These are phyloP conservation scores for Epinotia bilunana DNA, from an alignment of 2,888 invertebrate species.

Conservation along the genomic window DNA sequence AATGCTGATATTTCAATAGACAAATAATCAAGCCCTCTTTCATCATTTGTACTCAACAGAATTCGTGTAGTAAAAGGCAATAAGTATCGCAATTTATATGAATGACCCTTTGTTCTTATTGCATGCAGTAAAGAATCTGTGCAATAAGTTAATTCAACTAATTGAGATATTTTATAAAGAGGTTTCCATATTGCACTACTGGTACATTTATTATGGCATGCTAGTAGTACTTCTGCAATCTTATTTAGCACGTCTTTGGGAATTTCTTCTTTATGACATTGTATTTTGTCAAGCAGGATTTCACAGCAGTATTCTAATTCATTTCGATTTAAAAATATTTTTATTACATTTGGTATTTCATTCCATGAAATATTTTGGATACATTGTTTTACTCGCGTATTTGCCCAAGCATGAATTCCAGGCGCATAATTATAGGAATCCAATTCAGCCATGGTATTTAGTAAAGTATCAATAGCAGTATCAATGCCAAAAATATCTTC, in stretches of 20 bases:
- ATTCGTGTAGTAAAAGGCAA: slow-evolving; percentile 67
- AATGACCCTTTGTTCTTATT: slow-evolving; percentile 50
- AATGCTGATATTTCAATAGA: slow-evolving; percentile 60
- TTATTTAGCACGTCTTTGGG: slow-evolving; percentile 52
- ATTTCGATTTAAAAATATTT: slow-evolving; percentile 55
- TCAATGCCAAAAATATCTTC: slow-evolving; percentile 55
- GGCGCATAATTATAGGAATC: slow-evolving; percentile 55
- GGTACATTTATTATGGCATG: slow-evolving; percentile 54
- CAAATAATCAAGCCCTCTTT: slow-evolving; percentile 52
- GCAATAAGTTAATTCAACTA: slow-evolving; percentile 51
- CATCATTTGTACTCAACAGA: slow-evolving; percentile 47
- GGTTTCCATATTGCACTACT: slow-evolving; percentile 66
- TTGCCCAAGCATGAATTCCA: slow-evolving; percentile 67
- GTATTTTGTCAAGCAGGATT: slow-evolving; percentile 59
- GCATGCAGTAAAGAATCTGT: slow-evolving; percentile 49
- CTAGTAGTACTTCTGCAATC: slow-evolving; percentile 58
- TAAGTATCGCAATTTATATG: slow-evolving; percentile 66
- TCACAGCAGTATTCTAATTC: slow-evolving; percentile 64
- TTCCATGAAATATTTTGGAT: slow-evolving; percentile 58
- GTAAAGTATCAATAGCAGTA: slow-evolving; percentile 50
- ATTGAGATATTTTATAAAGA: slow-evolving; percentile 65
- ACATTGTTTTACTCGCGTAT: slow-evolving; percentile 58
- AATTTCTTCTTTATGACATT: slow-evolving; percentile 48
- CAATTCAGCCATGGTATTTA: slow-evolving; percentile 56
- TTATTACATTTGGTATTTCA: slow-evolving; percentile 57